Evolutionary conservation across 2,113 vertebrate species (phyloP).

Genomic region (Microtus ochrogaster): DNA sequence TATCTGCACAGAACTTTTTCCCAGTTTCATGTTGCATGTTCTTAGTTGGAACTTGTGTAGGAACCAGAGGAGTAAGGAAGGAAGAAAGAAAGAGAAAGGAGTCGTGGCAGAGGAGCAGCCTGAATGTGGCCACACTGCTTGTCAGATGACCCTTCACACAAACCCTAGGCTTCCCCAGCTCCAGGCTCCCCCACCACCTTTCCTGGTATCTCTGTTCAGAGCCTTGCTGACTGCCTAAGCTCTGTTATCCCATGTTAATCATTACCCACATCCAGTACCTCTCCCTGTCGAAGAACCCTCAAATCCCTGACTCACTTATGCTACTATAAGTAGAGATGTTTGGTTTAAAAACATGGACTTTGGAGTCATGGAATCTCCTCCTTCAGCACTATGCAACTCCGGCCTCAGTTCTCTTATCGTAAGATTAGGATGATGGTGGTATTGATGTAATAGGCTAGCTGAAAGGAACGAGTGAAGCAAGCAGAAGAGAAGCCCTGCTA

Average conservation of each 20-base stretch:
- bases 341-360: constrained; percentile 66
- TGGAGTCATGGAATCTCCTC: constrained; percentile 38
- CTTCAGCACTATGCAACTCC: neutral
- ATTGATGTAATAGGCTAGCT: neutral
- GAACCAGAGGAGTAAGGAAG: neutral
- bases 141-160: neutral
- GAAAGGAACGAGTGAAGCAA: neutral
- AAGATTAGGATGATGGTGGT: neutral
- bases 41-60: neutral
- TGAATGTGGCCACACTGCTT: neutral
- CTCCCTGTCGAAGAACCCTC: constrained; percentile 34
- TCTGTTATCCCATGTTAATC: constrained; percentile 62
- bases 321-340: constrained; percentile 64
- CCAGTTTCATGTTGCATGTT: constrained; percentile 23
- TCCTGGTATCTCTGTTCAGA: neutral
- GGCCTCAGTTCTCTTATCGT: neutral
- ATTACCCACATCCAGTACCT: constrained; percentile 61
- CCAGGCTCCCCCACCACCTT: neutral
- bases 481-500: neutral
- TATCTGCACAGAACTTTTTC: neutral
- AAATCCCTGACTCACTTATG: constrained; percentile 47
- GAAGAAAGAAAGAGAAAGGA: neutral
- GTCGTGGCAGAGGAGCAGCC: neutral
- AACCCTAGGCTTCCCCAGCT: neutral
- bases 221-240: neutral